Evolutionary conservation across 2,113 vertebrate species (phyloP), one percentile per base, ranked within the genome.

Genomic region (Speoplatyrhinus poulsoni): DNA sequence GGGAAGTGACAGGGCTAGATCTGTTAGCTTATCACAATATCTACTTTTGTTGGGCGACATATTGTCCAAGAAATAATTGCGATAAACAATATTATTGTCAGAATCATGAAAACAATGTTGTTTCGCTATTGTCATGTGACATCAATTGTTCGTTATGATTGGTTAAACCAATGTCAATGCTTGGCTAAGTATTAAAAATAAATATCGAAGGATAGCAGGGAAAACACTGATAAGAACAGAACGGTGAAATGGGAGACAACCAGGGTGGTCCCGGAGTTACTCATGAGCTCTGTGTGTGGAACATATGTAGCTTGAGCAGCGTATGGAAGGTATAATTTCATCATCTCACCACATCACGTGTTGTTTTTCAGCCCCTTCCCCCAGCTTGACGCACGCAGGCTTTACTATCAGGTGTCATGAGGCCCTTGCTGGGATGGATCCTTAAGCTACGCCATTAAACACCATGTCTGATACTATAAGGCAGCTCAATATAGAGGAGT

Each of bases 301-400:
- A 62, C 67, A 76, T 75, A 70, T 82, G 80, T 80, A 76, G 58
- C 58, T 46, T 65, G 77, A 64, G 65, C 60, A 59, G 70, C 74
- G 85, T 84, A 79, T 77, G 80, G 83, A 85, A 89, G 9, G n/a
- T 82, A 82, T 77, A 82, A 76, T 78, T 79, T 70, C 67, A 77
- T 81, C 79, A 81, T 78, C 82, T 69, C 80, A 82, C 76, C 76
- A 69, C 81, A 75, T 76, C 77, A 77, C 75, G 75, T 67, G 77
- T 64, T 74, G 73, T 68, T 70, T 69, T 70, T 83, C 77, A 64
- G 71, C 74, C 73, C 10, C 6, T 75, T 82, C 75, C 75, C 63
- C 53, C 71, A 61, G 76, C 74, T 69, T 72, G 68, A 79, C 72
- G 50, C 78, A 75, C 76, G 41, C 50, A 62, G 67, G 71, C 77